These are phyloP conservation scores for Liasis olivaceus DNA, from an alignment of 2,797 vertebrate genomes.

Conservation along the genomic window DNA sequence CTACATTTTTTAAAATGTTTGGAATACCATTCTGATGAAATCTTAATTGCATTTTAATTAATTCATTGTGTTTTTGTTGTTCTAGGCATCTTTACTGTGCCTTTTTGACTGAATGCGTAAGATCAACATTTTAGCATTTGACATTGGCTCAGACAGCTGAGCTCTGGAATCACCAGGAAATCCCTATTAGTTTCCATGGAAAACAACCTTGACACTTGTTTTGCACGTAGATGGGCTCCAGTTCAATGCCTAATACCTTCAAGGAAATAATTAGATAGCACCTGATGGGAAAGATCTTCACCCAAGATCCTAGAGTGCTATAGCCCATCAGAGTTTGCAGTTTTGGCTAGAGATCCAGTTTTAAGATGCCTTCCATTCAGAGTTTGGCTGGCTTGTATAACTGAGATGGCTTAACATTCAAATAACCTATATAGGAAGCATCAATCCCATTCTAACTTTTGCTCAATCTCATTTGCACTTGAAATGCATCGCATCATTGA, in stretches of 20 bases:
- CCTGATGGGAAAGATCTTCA: not conserved
- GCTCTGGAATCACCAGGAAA: not conserved
- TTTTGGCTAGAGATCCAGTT: not conserved
- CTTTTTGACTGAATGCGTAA: too few relatives aligned
- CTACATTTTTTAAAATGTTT: too few relatives aligned
- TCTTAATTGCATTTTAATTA: not conserved
- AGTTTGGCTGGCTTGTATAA: not conserved
- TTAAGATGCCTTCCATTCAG: not conserved
- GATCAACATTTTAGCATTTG: too few relatives aligned
- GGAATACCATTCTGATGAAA: too few relatives aligned
- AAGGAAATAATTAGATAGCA: not conserved
- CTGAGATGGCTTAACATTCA: not conserved
- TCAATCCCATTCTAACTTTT: not conserved
- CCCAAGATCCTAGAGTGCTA: not conserved
- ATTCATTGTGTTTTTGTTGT: not conserved
- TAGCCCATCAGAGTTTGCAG: not conserved
- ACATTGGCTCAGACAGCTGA: not conserved
- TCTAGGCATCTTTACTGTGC: too few relatives aligned
- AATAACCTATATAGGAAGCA: not conserved
- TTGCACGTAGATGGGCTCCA: not conserved
- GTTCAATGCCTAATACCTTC: not conserved
- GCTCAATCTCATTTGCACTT: not conserved
- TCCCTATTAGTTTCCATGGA: not conserved
- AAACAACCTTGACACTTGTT: not conserved
- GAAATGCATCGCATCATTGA: not conserved